These are phyloP conservation scores for Colius striatus DNA, from an alignment of 2,113 vertebrate genomes.

Conservation along the genomic window DNA sequence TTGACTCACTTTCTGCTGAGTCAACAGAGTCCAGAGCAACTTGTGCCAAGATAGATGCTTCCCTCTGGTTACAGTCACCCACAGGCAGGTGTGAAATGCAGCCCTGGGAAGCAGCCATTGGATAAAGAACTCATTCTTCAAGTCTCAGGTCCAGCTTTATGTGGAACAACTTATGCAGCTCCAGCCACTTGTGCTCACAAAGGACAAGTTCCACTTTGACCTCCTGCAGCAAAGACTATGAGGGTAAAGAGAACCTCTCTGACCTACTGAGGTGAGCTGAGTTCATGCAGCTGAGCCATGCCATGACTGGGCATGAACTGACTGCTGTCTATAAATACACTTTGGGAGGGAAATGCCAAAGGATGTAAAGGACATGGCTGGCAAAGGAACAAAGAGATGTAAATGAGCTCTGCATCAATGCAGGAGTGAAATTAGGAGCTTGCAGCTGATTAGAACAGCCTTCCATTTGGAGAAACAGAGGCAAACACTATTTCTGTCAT, in stretches of 20 bases:
- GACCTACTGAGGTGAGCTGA: background rate
- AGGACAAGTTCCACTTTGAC: background rate
- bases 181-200: background rate
- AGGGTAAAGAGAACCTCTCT: background rate
- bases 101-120: background rate
- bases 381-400: background rate
- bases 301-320: background rate
- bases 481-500: background rate
- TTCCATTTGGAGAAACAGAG: background rate
- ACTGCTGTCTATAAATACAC: background rate
- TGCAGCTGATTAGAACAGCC: background rate
- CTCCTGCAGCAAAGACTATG: rapidly evolving
- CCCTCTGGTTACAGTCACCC: background rate
- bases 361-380: background rate
- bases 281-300: background rate
- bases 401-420: background rate
- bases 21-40: background rate
- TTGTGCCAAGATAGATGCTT: background rate
- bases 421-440: background rate
- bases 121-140: background rate
- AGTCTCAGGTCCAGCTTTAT: background rate
- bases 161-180: background rate
- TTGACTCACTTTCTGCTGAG: background rate
- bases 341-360: background rate
- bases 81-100: background rate